Percentiles rank a stretch among this genome's conserved stretches.
Conservation (phyloP, 2,797 vertebrate genomes). For the Xenentodon cancila region DNA sequence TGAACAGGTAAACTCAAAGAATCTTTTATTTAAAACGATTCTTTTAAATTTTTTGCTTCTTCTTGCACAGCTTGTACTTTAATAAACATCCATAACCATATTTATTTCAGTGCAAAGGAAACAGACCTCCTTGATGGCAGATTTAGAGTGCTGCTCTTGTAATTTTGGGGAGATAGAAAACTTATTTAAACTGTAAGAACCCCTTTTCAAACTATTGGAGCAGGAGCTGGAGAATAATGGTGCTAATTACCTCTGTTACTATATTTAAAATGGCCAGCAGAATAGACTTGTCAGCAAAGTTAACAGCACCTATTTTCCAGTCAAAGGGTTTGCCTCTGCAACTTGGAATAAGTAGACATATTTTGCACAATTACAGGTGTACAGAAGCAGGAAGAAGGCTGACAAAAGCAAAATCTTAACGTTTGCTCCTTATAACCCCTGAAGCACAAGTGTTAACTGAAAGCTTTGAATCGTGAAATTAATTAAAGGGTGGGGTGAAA, state of each 20-base stretch:
- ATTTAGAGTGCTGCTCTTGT: slow-evolving; percentile 1
- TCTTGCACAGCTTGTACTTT: no score
- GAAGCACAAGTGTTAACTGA: slow-evolving; percentile 49
- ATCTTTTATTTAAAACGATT: no score
- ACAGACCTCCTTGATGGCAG: background rate
- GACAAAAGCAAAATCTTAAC: slow-evolving; percentile 54
- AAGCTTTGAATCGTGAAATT: slow-evolving; percentile 69
- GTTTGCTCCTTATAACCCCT: slow-evolving; percentile 57
- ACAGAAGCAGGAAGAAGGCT: slow-evolving; percentile 19
- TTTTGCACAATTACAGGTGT: slow-evolving; percentile 55
- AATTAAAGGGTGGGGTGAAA: slow-evolving; percentile 62
- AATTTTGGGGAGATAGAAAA: slow-evolving; percentile 34
- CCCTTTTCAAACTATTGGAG: slow-evolving; percentile 55
- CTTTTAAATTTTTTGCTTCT: no score
- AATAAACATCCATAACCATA: no score
- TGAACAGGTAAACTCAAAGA: no score
- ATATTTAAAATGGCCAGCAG: slow-evolving; percentile 48
- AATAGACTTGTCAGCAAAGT: slow-evolving; percentile 67
- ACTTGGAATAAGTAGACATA: slow-evolving; percentile 53
- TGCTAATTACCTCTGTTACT: slow-evolving; percentile 65
- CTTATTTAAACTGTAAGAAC: slow-evolving; percentile 47
- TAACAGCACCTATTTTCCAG: slow-evolving; percentile 63
- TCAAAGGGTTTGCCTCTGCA: slow-evolving; percentile 51
- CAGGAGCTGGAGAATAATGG: slow-evolving; percentile 58
- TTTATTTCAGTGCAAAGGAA: no score